Percentiles rank a stretch among this genome's conserved stretches.
phyloP scores from a whole-genome alignment of 1,140 invertebrate species.

The Zaprionus capensis region DNA sequence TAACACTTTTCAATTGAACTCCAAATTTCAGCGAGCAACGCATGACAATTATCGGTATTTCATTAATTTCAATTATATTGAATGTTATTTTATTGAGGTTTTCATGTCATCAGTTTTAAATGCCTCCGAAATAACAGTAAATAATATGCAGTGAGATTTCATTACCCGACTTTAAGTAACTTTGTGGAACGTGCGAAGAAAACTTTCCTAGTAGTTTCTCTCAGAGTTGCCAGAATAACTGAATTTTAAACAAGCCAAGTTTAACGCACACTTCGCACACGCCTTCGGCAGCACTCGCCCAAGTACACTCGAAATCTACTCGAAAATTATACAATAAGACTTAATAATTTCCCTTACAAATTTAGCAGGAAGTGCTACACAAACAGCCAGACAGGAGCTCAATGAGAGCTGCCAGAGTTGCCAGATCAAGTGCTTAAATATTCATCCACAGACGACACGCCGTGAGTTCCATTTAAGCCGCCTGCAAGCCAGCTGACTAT shows the following conservation, averaged over 20 bases:
- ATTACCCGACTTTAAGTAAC: neutral
- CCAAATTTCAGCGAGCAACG: neutral
- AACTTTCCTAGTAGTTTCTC: neutral
- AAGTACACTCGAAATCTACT: conserved; percentile 12
- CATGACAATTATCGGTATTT: neutral
- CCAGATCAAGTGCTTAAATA: conserved; percentile 27
- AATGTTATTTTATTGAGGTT: conserved; percentile 5
- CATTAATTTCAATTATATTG: neutral
- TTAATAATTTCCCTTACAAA: conserved; percentile 22
- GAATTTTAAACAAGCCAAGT: conserved; percentile 13
- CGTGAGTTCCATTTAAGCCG: conserved; percentile 7
- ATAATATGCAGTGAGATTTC: neutral
- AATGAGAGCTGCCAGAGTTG: neutral
- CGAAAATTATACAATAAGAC: conserved; percentile 15
- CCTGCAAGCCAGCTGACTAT: conserved; percentile 15
- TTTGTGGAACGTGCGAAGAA: neutral
- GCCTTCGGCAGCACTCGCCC: neutral
- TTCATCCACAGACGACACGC: neutral
- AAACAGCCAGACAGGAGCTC: too few relatives aligned
- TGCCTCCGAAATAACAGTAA: neutral
- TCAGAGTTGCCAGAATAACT: neutral
- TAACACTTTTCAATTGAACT: conserved; percentile 3
- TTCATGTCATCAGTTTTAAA: neutral
- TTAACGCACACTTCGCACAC: neutral
- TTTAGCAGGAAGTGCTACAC: neutral